Evolutionary conservation across 2,888 invertebrate genomes (phyloP), one percentile per base, ranked within the genome.

Genomic region (Bombylius major): DNA sequence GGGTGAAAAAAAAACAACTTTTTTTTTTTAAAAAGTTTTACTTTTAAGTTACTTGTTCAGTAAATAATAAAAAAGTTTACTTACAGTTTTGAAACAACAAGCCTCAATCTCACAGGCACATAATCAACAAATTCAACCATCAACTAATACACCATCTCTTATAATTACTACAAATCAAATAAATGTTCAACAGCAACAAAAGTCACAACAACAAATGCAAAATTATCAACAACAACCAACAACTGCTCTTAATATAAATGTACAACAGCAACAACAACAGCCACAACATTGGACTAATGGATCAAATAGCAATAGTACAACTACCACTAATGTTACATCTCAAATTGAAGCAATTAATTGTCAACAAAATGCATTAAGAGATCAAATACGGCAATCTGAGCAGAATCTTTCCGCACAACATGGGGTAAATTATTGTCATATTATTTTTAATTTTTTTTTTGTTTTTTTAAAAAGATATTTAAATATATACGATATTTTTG

Each of bases 391-490:
- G 65, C 95, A 97, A 73, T 96, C 96, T 67, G 98, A 98, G 74
- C 87, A 86, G 69, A 99, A 99, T 79, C 80, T 99, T 62, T 86
- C 87, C 65, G 97, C 96, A 55, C 98, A 99, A 71, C 93, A 96
- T 73, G 84, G 92, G 69, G 92, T 91, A 67, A 76, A 81, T 58
- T 53, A 50, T 46, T 23, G 23, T 23, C 23, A 23, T 47, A 53
- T 51, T 66, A 68, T 70, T 45, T 55, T 55, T 54, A 57, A 23
- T 52, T 33, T 47, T 54, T 51, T 55, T 51, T 48, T 53, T 12
- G 13, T 34, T 54, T 45, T 47, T 23, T 23, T 23, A 23, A 23
- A n/a, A n/a, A n/a, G n/a, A n/a, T n/a, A 23, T 23, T 23, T 23
- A n/a, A n/a, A 32, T 31, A 4, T 33, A 11, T 9, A 23, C 36